phyloP scores from a whole-genome alignment of 2,113 vertebrate species.

The Leptobrachium ailaonicum region DNA sequence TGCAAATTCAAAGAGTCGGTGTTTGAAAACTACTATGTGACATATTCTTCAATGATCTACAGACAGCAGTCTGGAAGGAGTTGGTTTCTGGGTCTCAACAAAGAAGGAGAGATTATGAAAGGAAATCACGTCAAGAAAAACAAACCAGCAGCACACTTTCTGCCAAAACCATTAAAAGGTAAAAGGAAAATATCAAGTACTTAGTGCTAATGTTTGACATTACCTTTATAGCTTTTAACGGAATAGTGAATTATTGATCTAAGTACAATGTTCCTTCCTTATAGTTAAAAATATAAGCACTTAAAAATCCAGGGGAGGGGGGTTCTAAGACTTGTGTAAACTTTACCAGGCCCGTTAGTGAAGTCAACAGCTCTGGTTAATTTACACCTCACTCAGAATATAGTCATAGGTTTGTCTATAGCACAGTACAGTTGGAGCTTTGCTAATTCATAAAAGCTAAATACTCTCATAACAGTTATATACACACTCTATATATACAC shows the following conservation, averaged over 20 bases:
- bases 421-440: too few relatives aligned
- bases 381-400: too few relatives aligned
- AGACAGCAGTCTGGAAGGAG: constrained; percentile 96
- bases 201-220: background rate
- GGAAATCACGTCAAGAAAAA: constrained; percentile 99
- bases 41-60: constrained; percentile 98
- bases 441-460: too few relatives aligned
- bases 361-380: too few relatives aligned
- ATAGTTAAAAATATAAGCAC: background rate
- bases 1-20: constrained; percentile 99
- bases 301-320: background rate
- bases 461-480: too few relatives aligned
- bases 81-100: constrained; percentile 98
- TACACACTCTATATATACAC: too few relatives aligned
- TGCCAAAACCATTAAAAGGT: constrained; percentile 99
- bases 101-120: constrained; percentile 99
- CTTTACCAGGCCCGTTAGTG: too few relatives aligned
- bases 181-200: constrained; percentile 37
- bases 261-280: background rate
- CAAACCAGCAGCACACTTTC: constrained; percentile 96
- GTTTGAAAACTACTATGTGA: constrained; percentile 99
- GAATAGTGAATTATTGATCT: background rate
- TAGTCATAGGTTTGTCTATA: too few relatives aligned
- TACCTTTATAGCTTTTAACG: background rate
- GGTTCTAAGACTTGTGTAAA: too few relatives aligned